Percentiles rank a stretch among this genome's conserved stretches.
Conservation (phyloP, 1,140 invertebrate genomes). For the Nixonia krombeini region DNA sequence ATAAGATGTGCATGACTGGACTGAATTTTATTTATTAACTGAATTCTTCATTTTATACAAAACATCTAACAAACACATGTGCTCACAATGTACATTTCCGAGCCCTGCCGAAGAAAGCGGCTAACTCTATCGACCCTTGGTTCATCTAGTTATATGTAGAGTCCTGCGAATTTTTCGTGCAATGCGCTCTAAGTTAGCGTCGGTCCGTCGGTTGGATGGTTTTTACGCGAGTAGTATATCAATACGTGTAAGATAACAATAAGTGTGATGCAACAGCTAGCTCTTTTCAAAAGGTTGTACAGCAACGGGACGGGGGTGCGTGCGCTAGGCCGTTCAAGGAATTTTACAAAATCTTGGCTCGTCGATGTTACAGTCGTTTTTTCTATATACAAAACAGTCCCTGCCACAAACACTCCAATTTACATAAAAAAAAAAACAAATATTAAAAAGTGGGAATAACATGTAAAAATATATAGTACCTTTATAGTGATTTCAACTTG, state of each 20-base stretch:
- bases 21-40: conserved; percentile 13
- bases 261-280: neutral
- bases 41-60: conserved; percentile 56
- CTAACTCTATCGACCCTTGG: conserved; percentile 48
- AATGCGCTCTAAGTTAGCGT: conserved; percentile 3
- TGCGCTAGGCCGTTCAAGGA: conserved; percentile 26
- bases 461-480: too few species aligned
- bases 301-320: conserved; percentile 12
- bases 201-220: neutral
- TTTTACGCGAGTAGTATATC: neutral
- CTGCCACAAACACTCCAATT: conserved; percentile 5
- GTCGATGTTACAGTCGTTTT: conserved; percentile 10
- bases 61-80: conserved; percentile 59
- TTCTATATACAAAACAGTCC: conserved; percentile 24
- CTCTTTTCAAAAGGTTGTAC: neutral
- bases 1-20: too few species aligned
- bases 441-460: too few species aligned
- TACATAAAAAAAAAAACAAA: neutral
- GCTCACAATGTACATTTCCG: conserved; percentile 41
- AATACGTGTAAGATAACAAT: neutral
- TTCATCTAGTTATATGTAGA: conserved; percentile 41
- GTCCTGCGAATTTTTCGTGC: conserved; percentile 16
- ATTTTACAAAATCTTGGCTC: conserved; percentile 30
- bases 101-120: conserved; percentile 42
- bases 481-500: too few species aligned